Conservation (phyloP, 2,797 vertebrate species). For the Dendrocincla tyrannina region DNA sequence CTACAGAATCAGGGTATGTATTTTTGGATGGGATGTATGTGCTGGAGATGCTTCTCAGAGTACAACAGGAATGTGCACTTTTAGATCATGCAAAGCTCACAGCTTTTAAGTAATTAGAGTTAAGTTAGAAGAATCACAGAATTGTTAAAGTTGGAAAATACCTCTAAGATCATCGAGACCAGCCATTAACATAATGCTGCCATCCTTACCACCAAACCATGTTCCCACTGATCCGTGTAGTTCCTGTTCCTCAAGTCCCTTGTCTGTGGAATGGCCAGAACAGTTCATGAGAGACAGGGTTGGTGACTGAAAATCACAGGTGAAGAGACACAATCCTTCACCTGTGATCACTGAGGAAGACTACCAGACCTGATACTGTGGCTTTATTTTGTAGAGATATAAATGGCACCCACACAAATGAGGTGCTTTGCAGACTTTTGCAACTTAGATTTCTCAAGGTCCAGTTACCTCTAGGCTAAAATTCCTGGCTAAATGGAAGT, state of each 20-base stretch:
- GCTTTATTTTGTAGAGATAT: not conserved
- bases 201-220: not conserved
- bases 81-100: not conserved
- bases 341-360: not conserved
- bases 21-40: not conserved
- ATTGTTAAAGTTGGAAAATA: not conserved
- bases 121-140: not conserved
- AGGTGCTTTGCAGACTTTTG: not conserved
- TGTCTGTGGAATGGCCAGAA: not conserved
- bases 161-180: not conserved
- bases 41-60: not conserved
- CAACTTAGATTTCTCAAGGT: not conserved
- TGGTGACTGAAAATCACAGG: not conserved
- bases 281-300: not conserved
- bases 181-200: not conserved
- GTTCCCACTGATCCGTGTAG: not conserved
- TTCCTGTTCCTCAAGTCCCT: not conserved
- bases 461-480: not conserved
- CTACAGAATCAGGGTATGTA: not conserved
- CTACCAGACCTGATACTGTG: not conserved
- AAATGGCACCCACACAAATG: not conserved
- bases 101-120: not conserved
- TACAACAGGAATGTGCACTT: not conserved
- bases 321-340: accelerated
- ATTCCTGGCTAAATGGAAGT: not conserved